phyloP scores from a whole-genome alignment of 2,888 invertebrate genomes.

The Hermodice carunculata region DNA sequence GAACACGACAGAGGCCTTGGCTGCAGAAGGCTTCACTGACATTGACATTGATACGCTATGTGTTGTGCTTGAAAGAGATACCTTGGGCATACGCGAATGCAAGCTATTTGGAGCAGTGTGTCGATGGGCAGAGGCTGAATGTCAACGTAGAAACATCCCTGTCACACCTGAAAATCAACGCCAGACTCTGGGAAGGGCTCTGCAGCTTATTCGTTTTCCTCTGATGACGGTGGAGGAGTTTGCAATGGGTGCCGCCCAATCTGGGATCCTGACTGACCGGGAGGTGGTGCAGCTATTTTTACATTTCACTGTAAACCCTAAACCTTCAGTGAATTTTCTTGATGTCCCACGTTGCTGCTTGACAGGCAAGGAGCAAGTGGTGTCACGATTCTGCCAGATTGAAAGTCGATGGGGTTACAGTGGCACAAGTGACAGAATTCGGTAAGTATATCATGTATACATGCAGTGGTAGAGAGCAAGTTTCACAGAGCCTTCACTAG shows the following conservation, averaged over 20 bases:
- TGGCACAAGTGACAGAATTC: slow-evolving; percentile 84
- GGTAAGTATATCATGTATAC: too few relatives aligned
- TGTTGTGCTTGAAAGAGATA: slow-evolving; percentile 83
- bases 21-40: slow-evolving; percentile 85
- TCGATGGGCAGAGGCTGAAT: slow-evolving; percentile 74
- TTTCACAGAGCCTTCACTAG: too few relatives aligned
- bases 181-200: slow-evolving; percentile 78
- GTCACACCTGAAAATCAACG: slow-evolving; percentile 80
- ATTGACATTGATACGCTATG: slow-evolving; percentile 85
- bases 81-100: slow-evolving; percentile 82
- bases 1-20: slow-evolving; percentile 83
- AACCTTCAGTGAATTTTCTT: slow-evolving; percentile 80
- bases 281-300: slow-evolving; percentile 78
- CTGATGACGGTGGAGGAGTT: slow-evolving; percentile 90
- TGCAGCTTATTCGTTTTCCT: slow-evolving; percentile 83
- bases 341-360: slow-evolving; percentile 79
- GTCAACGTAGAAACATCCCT: slow-evolving; percentile 77
- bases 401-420: slow-evolving; percentile 88
- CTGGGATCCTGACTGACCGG: slow-evolving; percentile 81
- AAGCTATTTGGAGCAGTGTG: slow-evolving; percentile 78
- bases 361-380: slow-evolving; percentile 83
- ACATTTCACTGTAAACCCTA: slow-evolving; percentile 78
- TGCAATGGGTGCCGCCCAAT: slow-evolving; percentile 76
- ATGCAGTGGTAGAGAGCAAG: too few relatives aligned
- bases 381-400: slow-evolving; percentile 81